These are phyloP conservation scores for Mesocentrotus franciscanus DNA, from an alignment of 53 echinoderm and acorn worm genomes.

Conservation along the genomic window DNA sequence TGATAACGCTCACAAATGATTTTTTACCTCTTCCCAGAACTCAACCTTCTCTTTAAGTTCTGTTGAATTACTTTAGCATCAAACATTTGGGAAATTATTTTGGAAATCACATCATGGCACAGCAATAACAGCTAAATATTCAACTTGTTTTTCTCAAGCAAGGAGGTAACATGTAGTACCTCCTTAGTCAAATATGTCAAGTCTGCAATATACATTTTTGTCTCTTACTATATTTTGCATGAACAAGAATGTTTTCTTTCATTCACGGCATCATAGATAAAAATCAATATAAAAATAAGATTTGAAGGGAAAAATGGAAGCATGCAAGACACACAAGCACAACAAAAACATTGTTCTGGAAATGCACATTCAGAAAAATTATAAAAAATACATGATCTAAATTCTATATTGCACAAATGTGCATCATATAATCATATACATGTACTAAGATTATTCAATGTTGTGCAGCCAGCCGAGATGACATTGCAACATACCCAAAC, in stretches of 20 bases:
- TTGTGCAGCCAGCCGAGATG: background rate
- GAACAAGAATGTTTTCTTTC: background rate
- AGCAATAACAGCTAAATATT: background rate
- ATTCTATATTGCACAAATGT: background rate
- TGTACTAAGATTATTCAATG: background rate
- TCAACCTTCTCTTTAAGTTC: no score
- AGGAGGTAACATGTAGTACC: background rate
- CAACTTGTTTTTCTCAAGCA: background rate
- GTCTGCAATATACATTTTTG: background rate
- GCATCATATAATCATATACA: background rate
- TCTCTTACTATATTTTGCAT: background rate
- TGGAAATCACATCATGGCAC: background rate
- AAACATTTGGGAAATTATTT: background rate
- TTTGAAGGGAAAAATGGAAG: background rate
- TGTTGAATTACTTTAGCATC: background rate
- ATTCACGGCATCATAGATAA: background rate
- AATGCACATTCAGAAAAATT: constrained; percentile 10
- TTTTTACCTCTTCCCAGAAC: no score
- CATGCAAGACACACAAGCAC: background rate
- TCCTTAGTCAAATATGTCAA: background rate
- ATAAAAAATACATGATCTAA: background rate
- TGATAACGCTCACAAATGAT: no score
- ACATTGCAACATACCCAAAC: background rate
- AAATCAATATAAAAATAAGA: constrained; percentile 20
- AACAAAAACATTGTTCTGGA: background rate